Base-by-base conservation (phyloP, 2,888 invertebrate genomes). In the Micropterix aruncella region DNA sequence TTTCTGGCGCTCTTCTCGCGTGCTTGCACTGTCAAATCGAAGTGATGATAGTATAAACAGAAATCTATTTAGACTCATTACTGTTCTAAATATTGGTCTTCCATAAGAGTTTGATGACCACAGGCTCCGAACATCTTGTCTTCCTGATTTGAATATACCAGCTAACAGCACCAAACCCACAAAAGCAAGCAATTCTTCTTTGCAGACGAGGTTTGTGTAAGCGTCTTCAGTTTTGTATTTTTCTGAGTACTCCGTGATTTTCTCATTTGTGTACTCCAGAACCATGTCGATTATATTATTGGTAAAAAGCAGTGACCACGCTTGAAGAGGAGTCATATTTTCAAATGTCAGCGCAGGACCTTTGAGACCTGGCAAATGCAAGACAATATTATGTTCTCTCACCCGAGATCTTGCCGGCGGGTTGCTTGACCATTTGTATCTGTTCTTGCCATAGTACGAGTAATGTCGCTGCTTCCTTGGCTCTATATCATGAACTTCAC, bases 91-190 rank as follows among this genome's bases (percentile, higher is more conserved):
- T 4, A 53, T 52, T 41, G 51, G 50, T 27, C 46, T 44, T 5
- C 50, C 51, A 18, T 50, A 42, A n/a, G 52, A 50, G 47, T 52
- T 48, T 15, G 51, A 50, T 12, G 51, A 50, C 50, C 50, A 52
- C 18, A 51, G 43, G 18, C 38, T 37, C 3, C 43, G 19, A 15
- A 45, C 36, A 37, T 47, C 43, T 41, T 45, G 41, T 36, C 44
- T 41, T 40, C 50, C 50, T 9, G 47, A 48, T 16, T 42, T 36
- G 17, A 48, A 47, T 37, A 47, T 47, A 27, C 48, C 38, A 12
- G 47, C 37, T 46, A 49, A 51, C n/a, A 45, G 49, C 18, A 51
- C 38, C 38, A 47, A 38, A 9, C 45, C 44, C 16, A 48, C 18
- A 5, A 50, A 49, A 45, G 47, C 50, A 36, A 49, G 41, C 38